These are phyloP conservation scores for Cheilosia variabilis DNA, from an alignment of 2,888 invertebrate species.

Conservation along the genomic window DNA sequence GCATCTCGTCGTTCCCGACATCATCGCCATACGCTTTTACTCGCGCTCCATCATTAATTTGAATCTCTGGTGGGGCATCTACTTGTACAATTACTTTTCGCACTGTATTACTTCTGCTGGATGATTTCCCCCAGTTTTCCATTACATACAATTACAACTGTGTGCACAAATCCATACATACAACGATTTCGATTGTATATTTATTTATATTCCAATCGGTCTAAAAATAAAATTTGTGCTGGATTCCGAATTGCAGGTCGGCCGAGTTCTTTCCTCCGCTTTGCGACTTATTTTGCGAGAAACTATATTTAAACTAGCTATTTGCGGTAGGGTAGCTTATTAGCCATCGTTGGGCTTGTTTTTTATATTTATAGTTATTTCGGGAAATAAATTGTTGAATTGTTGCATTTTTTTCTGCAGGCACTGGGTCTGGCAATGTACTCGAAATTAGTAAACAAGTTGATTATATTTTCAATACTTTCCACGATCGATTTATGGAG, in stretches of 20 bases:
- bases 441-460: slow-evolving; percentile 27
- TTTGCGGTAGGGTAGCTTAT: slow-evolving; percentile 48
- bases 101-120: slow-evolving; percentile 44
- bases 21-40: slow-evolving; percentile 23
- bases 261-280: slow-evolving; percentile 35
- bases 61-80: slow-evolving; percentile 20
- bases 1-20: slow-evolving; percentile 1
- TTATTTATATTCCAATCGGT: slow-evolving; percentile 61
- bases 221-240: slow-evolving; percentile 64
- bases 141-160: slow-evolving; percentile 52
- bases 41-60: slow-evolving; percentile 33
- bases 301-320: slow-evolving; percentile 65
- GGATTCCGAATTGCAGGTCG: slow-evolving; percentile 38
- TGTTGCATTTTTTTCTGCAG: not conserved
- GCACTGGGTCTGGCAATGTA: not conserved
- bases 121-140: slow-evolving; percentile 7
- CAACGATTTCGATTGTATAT: slow-evolving; percentile 54
- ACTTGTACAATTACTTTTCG: slow-evolving; percentile 52
- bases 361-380: slow-evolving; percentile 64
- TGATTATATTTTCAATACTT: slow-evolving; percentile 57
- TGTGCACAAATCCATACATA: slow-evolving; percentile 55
- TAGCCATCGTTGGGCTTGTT: slow-evolving; percentile 33
- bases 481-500: slow-evolving; percentile 43
- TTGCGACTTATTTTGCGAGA: slow-evolving; percentile 38
- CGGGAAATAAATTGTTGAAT: slow-evolving; percentile 41